phyloP scores from a whole-genome alignment of 1,140 invertebrate genomes.

The Lethrus apterus region DNA sequence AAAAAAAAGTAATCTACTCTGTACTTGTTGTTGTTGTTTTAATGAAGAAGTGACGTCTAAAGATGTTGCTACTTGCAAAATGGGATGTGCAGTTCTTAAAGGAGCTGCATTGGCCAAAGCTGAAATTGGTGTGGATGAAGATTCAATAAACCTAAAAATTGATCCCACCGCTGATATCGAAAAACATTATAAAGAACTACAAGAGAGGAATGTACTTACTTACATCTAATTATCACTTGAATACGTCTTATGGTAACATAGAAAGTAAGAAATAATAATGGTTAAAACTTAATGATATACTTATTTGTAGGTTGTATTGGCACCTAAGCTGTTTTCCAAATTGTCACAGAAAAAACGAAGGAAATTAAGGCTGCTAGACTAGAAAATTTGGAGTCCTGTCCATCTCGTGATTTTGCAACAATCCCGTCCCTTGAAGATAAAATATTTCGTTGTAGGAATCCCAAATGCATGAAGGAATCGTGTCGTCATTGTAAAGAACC shows the following conservation, averaged over 20 bases:
- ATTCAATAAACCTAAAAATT: too few species aligned
- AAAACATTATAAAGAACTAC: too few species aligned
- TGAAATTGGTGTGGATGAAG: conserved; percentile 43
- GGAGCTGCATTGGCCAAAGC: too few species aligned
- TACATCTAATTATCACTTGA: too few species aligned
- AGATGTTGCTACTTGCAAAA: conserved; percentile 49
- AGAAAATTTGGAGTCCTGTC: conserved; percentile 55
- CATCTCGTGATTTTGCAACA: conserved; percentile 56
- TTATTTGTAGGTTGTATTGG: conserved; percentile 38
- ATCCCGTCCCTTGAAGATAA: conserved; percentile 52
- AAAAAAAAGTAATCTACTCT: conserved; percentile 32
- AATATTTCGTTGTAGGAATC: conserved; percentile 57
- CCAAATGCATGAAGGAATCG: conserved; percentile 57
- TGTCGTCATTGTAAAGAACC: conserved; percentile 56
- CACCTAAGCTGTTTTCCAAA: conserved; percentile 48
- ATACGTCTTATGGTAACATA: too few species aligned
- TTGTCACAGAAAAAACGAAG: conserved; percentile 47
- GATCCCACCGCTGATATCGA: too few species aligned
- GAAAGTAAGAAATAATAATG: too few species aligned
- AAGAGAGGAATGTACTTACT: too few species aligned
- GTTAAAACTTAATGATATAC: conserved; percentile 4
- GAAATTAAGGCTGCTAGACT: conserved; percentile 54
- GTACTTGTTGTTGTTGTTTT: conserved; percentile 52
- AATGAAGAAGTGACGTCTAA: conserved; percentile 53
- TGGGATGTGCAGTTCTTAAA: conserved; percentile 54